Base-by-base conservation (phyloP, 2,113 vertebrate species). In the Charina bottae region DNA sequence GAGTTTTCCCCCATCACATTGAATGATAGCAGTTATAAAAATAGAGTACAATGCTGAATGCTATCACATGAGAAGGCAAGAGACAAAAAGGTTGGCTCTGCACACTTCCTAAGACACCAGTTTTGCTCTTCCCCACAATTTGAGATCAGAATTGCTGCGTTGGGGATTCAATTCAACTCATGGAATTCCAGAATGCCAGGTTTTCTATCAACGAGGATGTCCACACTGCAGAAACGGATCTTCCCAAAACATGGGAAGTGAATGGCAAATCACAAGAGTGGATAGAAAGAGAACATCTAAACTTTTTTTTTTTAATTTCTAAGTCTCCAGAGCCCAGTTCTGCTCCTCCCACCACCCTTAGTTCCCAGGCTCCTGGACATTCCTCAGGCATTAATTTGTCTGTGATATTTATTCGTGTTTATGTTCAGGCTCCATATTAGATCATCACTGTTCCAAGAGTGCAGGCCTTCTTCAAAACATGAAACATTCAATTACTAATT, bases 401-500 rank as follows among this genome's bases (percentile, higher is more conserved):
- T 59, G 54, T 93, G 58, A 93, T 97, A 94, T 96, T 94, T 96
- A 94, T 94, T 96, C 96, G 92, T 97, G 95, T 97, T 98, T 97
- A 95, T 93, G 95, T 97, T 96, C 92, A 96, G 94, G 97, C 96
- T 97, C 89, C 21, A 28, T 94, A 95, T 97, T 96, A 97, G 95
- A 97, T 97, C 95, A 96, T 96, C 88, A 96, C 26, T 93, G 96
- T 96, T 97, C 96, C 95, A 92, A 97, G 93, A 97, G 92, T 86
- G 94, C 83, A 96, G 96, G 95, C 94, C 92, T 95, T 95, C 96
- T 97, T 97, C 97, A 97, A 98, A 97, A 96, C 95, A 95, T 87
- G 85, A 97, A 98, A 96, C 96, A 96, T 95, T 97, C 96, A 96
- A 95, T 96, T 97, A 94, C 97, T 98, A 98, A 98, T 98, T 98